Evolutionary conservation across 2,797 vertebrate genomes (phyloP), one percentile per base, ranked within the genome.

Genomic region (Enteromius viviparus): DNA sequence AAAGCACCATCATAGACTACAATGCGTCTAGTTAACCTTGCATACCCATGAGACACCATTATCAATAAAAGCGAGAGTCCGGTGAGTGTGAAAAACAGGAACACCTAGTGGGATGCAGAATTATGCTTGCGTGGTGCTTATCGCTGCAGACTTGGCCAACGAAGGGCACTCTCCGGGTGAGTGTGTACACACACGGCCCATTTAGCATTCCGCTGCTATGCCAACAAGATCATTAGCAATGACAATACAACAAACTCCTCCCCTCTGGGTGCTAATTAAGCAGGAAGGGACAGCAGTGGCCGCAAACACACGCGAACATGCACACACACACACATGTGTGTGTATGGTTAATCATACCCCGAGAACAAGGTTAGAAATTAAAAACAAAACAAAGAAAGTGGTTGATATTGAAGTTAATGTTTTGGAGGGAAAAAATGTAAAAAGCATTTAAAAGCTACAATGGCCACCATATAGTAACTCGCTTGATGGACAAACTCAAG

Each of bases 171-270:
- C 81, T 83, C 74, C 58, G 76, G 37, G 53, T 55, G 75, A 80
- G 90, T 90, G 66, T 88, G 79, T 85, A 89, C 88, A 92, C 89
- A 90, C 91, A 94, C 88, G 81, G 91, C 89, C 92, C 92, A 94
- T 94, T 94, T 92, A 94, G 90, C 93, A 93, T 89, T 89, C 88
- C 47, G 92, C 92, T 92, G 90, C 93, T 93, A 94, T 95, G 93
- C 93, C 94, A 94, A 95, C 93, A 91, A 90, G 89, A 91, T 92
- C 91, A 93, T 92, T 93, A 92, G 88, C 89, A 91, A 93, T 91
- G 89, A 91, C 89, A 93, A 92, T 91, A 92, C 89, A 93, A 92
- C 92, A 92, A 89, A 91, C 90, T 89, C 91, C 91, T 89, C 89
- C 92, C 90, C 87, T 88, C 60, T 79, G 70, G 84, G 87, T 87